Conservation (phyloP, 1,140 invertebrate species). For the Aleiodes sp. region DNA sequence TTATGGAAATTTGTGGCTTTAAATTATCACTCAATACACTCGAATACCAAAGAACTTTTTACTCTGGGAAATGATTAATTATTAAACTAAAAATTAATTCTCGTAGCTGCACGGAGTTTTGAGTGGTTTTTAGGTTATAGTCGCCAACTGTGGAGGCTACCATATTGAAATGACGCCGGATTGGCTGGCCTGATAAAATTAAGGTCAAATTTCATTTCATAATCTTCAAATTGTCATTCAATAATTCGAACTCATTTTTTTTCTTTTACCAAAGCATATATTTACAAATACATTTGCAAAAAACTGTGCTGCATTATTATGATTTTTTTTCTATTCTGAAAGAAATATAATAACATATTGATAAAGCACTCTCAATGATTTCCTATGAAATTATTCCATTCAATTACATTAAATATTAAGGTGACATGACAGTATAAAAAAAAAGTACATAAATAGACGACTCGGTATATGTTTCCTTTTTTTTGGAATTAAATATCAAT, state of each 20-base stretch:
- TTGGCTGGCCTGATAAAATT: too few species aligned
- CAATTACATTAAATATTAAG: not conserved
- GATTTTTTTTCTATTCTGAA: conserved; percentile 5
- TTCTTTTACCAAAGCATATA: conserved; percentile 56
- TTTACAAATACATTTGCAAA: conserved; percentile 53
- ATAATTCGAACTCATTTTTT: too few species aligned
- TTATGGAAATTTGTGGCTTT: not conserved
- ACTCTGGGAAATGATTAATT: not conserved
- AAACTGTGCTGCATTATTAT: conserved; percentile 39
- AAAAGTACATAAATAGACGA: conserved; percentile 22
- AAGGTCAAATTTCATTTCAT: too few species aligned
- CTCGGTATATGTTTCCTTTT: not conserved
- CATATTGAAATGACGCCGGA: not conserved
- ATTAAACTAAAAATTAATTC: not conserved
- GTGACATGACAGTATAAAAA: conserved; percentile 31
- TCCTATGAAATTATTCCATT: not conserved
- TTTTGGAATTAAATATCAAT: not conserved
- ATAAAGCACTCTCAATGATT: conserved; percentile 5
- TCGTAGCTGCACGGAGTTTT: not conserved
- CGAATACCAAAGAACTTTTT: not conserved
- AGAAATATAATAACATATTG: not conserved
- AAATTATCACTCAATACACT: not conserved
- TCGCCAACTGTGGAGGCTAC: not conserved
- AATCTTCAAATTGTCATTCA: too few species aligned
- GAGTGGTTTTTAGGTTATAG: not conserved